Base-by-base conservation (phyloP, 1,140 invertebrate species). In the Tetranychus cinnabarinus region DNA sequence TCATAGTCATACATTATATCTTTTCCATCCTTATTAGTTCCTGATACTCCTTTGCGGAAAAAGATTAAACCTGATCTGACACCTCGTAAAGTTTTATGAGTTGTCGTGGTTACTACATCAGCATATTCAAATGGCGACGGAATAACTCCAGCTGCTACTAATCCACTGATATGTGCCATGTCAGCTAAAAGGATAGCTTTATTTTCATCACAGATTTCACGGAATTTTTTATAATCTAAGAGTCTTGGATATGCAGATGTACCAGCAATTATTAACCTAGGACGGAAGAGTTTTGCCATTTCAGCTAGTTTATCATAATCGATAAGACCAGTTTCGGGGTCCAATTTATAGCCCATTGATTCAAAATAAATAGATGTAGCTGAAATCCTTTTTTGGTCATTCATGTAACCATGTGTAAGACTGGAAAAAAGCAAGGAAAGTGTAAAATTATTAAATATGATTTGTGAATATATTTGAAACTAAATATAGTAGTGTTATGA, bases 331-430 rank as follows among this genome's bases (percentile, higher is more conserved):
- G 86, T 91, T 57, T 73, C 69, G 3, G 82, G 78, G 70, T 95
- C 73, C 0, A 86, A 83, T 74, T 95, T 96, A 69, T 98, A 98
- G 4, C 92, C 92, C 83, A 97, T 88, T 13, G 90, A 95, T 75
- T 98, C 92, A 71, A 97, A 98, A 75, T 92, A 97, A 48, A 97
- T 84, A 0, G 92, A 96, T 0, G 92, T 95, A 2, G 91, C 92
- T 0, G 92, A 97, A 36, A 98, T 88, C 73, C 88, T 92, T 70
- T 92, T 95, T 2, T 76, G 82, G 3, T 80, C 73, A 2, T 90
- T 95, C 69, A 88, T 86, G 72, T 93, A 97, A 64, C 85, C 93
- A 71, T 96, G 93, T 55, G 88, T 92, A 47, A 91, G 77, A 75
- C 55, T 56, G 34, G 10, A 56, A 37, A 3, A 2, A 31, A 31